Conservation (phyloP, 2,888 invertebrate genomes). For the Trichopria drosophilae region DNA sequence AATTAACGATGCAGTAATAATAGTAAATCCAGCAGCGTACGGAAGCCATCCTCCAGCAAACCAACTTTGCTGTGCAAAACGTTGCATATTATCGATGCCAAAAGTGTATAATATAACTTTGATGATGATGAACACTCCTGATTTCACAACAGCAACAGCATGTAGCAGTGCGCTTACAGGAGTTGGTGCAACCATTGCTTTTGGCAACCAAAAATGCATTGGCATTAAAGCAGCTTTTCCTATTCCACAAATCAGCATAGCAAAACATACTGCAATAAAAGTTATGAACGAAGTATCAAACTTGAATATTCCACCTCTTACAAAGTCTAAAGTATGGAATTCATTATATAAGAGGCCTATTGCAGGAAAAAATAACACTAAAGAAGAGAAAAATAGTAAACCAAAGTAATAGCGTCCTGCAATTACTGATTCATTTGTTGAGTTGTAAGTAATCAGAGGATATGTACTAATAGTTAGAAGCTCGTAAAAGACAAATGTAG, state of each 20-base stretch:
- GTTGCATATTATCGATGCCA: constrained; percentile 18
- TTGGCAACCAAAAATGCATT: constrained; percentile 23
- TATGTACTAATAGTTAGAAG: constrained; percentile 23
- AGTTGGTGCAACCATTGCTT: constrained; percentile 22
- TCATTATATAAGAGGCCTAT: constrained; percentile 22
- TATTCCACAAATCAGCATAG: constrained; percentile 22
- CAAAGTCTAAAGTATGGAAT: constrained; percentile 22
- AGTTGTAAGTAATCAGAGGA: constrained; percentile 22
- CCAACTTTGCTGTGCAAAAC: constrained; percentile 20
- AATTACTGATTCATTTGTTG: constrained; percentile 23
- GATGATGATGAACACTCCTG: constrained; percentile 20
- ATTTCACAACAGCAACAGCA: constrained; percentile 22
- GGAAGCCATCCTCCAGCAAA: constrained; percentile 17
- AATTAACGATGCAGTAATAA: constrained; percentile 22
- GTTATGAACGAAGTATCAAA: constrained; percentile 22
- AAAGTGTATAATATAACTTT: constrained; percentile 23
- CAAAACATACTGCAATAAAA: constrained; percentile 21
- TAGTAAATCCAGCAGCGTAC: constrained; percentile 22
- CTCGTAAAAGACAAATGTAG: constrained; percentile 22
- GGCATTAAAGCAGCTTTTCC: constrained; percentile 22
- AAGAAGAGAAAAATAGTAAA: constrained; percentile 22
- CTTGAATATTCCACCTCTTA: constrained; percentile 22
- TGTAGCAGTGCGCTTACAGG: constrained; percentile 18
- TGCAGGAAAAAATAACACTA: constrained; percentile 22
- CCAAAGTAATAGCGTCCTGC: constrained; percentile 23